Conservation (phyloP, 2,797 vertebrate species). For the Danio albolineatus region DNA sequence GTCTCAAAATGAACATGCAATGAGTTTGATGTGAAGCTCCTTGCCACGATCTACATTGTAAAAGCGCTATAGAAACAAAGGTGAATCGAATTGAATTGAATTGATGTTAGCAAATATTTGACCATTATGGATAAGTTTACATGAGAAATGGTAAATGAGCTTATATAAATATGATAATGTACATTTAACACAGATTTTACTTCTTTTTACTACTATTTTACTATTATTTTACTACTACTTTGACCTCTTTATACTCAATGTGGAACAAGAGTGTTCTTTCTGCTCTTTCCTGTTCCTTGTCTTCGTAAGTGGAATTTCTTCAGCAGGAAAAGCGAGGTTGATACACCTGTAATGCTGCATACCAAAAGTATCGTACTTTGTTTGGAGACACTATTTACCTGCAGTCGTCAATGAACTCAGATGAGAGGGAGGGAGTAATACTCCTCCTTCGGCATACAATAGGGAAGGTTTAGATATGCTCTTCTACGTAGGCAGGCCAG, state of each 20-base stretch:
- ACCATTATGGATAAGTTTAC: background rate
- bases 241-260: background rate
- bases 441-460: conserved; percentile 60
- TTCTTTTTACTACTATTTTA: too few species aligned
- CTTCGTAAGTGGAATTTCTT: conserved; percentile 32
- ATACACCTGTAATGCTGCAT: conserved; percentile 59
- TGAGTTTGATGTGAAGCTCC: background rate
- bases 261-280: background rate
- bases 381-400: conserved; percentile 47
- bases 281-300: background rate
- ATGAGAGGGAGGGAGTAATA: conserved; percentile 44
- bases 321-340: conserved; percentile 41
- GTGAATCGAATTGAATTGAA: too few species aligned
- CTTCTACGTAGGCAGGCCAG: conserved; percentile 46
- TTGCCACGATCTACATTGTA: too few species aligned
- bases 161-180: background rate
- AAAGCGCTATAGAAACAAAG: too few species aligned
- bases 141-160: background rate
- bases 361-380: conserved; percentile 38
- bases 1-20: background rate
- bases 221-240: too few species aligned
- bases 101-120: too few species aligned
- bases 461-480: conserved; percentile 38
- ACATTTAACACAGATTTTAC: background rate
- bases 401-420: conserved; percentile 52